A percentile compares a stretch with the other conserved stretches of the same genome.
Evolutionary conservation across 1,140 invertebrate genomes (phyloP).

Genomic region (Ceratina calcarata): DNA sequence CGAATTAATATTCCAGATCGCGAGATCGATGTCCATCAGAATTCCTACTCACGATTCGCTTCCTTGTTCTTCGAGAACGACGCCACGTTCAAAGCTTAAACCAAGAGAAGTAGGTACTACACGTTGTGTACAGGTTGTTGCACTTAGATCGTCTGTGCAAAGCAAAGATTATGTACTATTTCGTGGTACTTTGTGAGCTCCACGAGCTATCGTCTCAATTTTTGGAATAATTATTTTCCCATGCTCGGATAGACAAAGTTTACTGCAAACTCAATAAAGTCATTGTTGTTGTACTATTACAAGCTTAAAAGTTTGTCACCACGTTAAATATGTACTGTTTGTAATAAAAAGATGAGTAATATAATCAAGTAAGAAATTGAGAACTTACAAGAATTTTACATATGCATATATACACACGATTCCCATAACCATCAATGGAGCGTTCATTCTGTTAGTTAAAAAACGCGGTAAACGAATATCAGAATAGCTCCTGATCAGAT

Average conservation of each 20-base stretch:
- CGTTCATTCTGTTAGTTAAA: background rate
- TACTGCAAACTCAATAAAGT: background rate
- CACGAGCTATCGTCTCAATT: background rate
- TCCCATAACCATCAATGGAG: too few relatives aligned
- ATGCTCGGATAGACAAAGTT: background rate
- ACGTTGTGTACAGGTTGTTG: background rate
- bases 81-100: too few relatives aligned
- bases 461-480: background rate
- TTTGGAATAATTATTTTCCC: conserved; percentile 7
- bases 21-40: background rate
- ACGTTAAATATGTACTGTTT: too few relatives aligned
- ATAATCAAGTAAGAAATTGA: too few relatives aligned
- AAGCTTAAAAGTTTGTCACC: too few relatives aligned
- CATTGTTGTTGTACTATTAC: too few relatives aligned
- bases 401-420: too few relatives aligned
- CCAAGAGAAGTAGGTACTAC: too few relatives aligned
- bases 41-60: background rate
- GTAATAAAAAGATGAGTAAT: too few relatives aligned
- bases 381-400: background rate
- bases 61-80: background rate
- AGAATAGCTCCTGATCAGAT: background rate
- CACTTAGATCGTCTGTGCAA: background rate
- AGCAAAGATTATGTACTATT: too few relatives aligned
- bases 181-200: too few relatives aligned
- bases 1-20: conserved; percentile 41